Evolutionary conservation across 2,797 vertebrate species (phyloP).

Genomic region (Capromys pilorides): DNA sequence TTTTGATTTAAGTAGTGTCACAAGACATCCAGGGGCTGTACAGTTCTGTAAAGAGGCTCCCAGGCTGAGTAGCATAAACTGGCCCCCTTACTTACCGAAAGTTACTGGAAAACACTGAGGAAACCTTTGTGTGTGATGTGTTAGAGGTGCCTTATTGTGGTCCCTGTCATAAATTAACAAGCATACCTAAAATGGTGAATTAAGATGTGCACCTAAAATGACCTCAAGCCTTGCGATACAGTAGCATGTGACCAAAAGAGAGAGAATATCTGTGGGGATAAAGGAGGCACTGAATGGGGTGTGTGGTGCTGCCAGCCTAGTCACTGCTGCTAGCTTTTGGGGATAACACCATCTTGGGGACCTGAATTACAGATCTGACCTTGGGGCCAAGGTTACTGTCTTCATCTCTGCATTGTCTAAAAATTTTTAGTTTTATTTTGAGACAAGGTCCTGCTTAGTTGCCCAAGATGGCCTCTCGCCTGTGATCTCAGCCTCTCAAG

Average conservation of each 20-base stretch:
- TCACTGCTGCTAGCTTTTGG: neutral
- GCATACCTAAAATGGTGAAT: neutral
- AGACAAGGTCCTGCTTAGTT: neutral
- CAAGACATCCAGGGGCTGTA: neutral
- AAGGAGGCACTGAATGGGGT: neutral
- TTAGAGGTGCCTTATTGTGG: neutral
- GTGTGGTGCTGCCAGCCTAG: neutral
- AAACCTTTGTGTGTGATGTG: neutral
- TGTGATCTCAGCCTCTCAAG: neutral
- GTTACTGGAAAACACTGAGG: neutral
- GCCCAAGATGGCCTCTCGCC: neutral
- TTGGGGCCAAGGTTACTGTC: neutral
- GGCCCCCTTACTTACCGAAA: neutral
- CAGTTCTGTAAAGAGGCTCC: neutral
- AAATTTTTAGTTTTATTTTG: neutral
- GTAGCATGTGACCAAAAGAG: neutral
- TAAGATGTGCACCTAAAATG: neutral
- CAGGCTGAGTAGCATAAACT: neutral
- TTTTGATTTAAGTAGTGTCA: neutral
- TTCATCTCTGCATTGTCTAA: neutral
- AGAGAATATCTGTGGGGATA: neutral
- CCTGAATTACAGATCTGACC: slow-evolving; percentile 45
- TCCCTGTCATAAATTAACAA: neutral
- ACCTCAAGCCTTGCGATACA: neutral
- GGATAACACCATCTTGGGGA: neutral